Conservation (phyloP, 1,140 invertebrate species). For the Sminthurinus signatus region DNA sequence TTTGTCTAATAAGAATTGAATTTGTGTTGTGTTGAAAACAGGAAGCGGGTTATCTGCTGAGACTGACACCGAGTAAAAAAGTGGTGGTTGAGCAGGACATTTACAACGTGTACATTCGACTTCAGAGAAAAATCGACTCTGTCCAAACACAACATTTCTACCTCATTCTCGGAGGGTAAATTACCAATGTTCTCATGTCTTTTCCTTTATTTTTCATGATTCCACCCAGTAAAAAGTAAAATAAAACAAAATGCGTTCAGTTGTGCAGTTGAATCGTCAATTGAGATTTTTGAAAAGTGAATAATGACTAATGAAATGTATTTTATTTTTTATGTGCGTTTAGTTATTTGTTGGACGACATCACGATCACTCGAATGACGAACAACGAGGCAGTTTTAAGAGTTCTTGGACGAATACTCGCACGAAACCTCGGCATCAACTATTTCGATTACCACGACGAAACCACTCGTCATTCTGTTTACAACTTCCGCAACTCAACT, state of each 20-base stretch:
- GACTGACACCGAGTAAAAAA: conserved; percentile 2
- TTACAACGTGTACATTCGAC: conserved; percentile 28
- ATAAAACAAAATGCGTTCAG: not conserved
- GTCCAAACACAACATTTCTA: conserved; percentile 12
- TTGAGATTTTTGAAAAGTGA: too few relatives aligned
- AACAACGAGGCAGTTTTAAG: conserved; percentile 11
- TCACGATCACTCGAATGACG: conserved; percentile 14
- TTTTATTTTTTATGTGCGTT: not conserved
- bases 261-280: too few relatives aligned
- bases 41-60: conserved; percentile 18
- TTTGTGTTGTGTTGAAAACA: too few relatives aligned
- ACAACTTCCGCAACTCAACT: too few relatives aligned
- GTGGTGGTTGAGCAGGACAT: conserved; percentile 14
- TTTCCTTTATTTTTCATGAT: not conserved
- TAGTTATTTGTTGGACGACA: conserved; percentile 26
- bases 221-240: too few relatives aligned
- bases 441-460: conserved; percentile 26
- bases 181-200: not conserved
- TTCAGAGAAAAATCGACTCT: conserved; percentile 24
- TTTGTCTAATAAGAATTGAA: too few relatives aligned
- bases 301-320: too few relatives aligned
- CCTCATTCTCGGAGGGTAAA: conserved; percentile 24
- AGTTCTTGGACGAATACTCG: conserved; percentile 13
- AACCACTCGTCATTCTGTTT: not conserved
- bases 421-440: conserved; percentile 19